Conservation (phyloP, 2,797 vertebrate genomes). For the Myotis daubentonii region DNA sequence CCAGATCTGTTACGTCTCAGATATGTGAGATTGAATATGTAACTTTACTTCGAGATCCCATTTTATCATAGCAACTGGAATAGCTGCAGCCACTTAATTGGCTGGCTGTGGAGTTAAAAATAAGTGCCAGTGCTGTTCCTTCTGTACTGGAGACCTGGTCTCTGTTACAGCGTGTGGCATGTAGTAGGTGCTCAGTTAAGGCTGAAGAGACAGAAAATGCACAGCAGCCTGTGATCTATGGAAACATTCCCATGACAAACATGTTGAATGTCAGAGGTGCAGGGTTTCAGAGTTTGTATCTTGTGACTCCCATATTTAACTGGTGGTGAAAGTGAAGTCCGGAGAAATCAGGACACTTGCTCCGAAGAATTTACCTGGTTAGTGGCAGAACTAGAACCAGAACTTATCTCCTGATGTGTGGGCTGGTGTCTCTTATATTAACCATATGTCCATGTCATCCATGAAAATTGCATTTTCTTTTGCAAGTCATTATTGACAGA, state of each 20-base stretch:
- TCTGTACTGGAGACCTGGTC: background rate
- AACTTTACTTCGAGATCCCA: background rate
- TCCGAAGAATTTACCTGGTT: background rate
- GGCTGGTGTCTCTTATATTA: background rate
- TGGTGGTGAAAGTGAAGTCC: background rate
- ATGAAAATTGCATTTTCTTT: background rate
- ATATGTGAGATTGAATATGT: background rate
- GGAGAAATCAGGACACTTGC: background rate
- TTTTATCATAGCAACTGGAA: background rate
- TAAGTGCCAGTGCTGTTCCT: accelerated
- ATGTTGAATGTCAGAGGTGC: background rate
- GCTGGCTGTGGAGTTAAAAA: background rate
- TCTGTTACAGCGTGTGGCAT: accelerated
- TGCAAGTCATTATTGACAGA: background rate
- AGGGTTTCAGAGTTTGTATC: background rate
- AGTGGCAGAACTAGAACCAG: background rate
- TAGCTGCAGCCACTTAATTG: background rate
- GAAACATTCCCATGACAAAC: background rate
- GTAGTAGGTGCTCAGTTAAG: background rate
- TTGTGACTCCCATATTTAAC: background rate
- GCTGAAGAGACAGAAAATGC: background rate
- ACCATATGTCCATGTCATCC: background rate
- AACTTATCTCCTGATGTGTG: background rate
- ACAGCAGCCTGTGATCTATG: too few relatives aligned
- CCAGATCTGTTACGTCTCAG: background rate